Base-by-base conservation (phyloP, 2,888 invertebrate species). In the Cephus nigrinus region DNA sequence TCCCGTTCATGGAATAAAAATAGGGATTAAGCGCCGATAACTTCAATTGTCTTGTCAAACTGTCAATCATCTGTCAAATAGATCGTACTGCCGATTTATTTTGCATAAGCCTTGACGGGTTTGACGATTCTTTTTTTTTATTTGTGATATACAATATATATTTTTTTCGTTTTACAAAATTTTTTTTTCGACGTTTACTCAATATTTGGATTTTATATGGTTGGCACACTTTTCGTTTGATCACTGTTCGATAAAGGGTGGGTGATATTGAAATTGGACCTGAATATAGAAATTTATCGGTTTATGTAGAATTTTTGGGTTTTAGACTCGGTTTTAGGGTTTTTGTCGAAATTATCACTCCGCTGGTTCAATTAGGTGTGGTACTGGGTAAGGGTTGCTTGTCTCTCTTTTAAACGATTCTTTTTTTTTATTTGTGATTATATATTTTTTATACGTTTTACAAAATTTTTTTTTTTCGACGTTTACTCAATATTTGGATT, bases 11-110 rank as follows among this genome's bases (percentile, higher is more conserved):
- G 77, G 77, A 79, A 81, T 69, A 75, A 76, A 31, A 69, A 74
- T 74, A n/a, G 73, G 80, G 82, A 82, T 82, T 82, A 82, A 23
- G 68, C 74, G 32, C 73, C 76, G 82, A 82, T 80, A 79, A 81
- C 68, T 75, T 36, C 76, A 81, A 83, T 83, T 83, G 82, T 83
- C 81, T 83, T 81, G 81, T 83, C 83, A 74, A 77, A 76, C 80
- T 82, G 83, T 83, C 83, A 80, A 83, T 83, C 83, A 80, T 73
- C 23, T 55, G 55, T 55, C 55, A 55, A 55, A 55, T 55, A 23
- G 55, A 23, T 55, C 23, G 55, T 55, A 55, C 55, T 55, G 55
- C 55, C 55, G 55, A 55, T 55, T 55, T 55, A 23, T 23, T 55
- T 23, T 55, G 55, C 55, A 55, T 55, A 55, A 55, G 55, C 55